Evolutionary conservation across 2,113 vertebrate genomes (phyloP).

Genomic region (Orycteropus afer): DNA sequence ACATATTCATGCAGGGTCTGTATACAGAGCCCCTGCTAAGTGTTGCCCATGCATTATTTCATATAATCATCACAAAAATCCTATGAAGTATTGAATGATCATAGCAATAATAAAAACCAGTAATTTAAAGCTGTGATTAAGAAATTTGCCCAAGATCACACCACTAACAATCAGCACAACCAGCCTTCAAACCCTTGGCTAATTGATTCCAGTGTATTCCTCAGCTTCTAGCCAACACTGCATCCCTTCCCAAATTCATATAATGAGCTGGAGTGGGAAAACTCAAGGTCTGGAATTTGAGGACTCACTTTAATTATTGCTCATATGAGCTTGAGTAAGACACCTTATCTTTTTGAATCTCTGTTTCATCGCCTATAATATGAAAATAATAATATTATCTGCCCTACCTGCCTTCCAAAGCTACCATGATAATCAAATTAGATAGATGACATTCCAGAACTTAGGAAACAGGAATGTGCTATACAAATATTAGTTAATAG

Average conservation of each 20-base stretch:
- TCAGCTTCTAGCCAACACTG: not conserved
- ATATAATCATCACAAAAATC: not conserved
- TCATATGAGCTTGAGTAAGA: not conserved
- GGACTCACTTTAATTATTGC: not conserved
- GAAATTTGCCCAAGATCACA: not conserved
- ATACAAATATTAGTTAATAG: not conserved
- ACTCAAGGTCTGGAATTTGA: not conserved
- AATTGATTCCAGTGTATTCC: not conserved
- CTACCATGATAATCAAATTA: not conserved
- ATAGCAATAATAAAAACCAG: not conserved
- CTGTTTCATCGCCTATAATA: not conserved
- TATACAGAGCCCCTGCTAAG: not conserved
- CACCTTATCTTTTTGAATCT: not conserved
- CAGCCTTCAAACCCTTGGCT: not conserved
- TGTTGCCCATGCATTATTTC: not conserved
- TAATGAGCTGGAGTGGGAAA: not conserved
- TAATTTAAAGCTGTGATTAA: not conserved
- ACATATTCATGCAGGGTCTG: not conserved
- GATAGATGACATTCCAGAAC: not conserved
- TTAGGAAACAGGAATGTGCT: not conserved
- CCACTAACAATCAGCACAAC: not conserved
- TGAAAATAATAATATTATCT: not conserved
- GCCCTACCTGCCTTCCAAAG: not conserved
- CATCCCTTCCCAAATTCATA: not conserved
- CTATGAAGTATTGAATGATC: not conserved